These are phyloP conservation scores for Hymenochirus boettgeri DNA, from an alignment of 2,113 vertebrate species.

Conservation along the genomic window DNA sequence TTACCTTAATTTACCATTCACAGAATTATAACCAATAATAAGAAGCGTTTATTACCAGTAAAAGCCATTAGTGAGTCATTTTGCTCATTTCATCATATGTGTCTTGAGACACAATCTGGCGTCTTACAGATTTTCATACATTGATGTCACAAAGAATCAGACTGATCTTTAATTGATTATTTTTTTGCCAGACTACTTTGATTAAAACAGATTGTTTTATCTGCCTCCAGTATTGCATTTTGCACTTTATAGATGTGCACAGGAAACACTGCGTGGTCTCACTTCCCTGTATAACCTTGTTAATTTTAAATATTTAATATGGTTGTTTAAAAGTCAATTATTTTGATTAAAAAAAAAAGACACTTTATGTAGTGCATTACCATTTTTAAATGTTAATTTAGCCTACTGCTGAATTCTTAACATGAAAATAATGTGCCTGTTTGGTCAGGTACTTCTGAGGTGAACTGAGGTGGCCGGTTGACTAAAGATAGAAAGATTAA, in stretches of 20 bases:
- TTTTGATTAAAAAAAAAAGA: too few species aligned
- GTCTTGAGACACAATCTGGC: conserved; percentile 85
- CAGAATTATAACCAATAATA: conserved; percentile 84
- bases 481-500: too few species aligned
- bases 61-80: conserved; percentile 85
- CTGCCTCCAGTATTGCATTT: conserved; percentile 70
- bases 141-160: conserved; percentile 80
- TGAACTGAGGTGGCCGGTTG: too few species aligned
- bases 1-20: conserved; percentile 83
- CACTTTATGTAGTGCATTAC: too few species aligned
- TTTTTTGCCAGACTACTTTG: conserved; percentile 78
- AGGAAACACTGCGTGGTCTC: conserved; percentile 61
- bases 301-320: conserved; percentile 56
- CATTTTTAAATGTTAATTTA: too few species aligned
- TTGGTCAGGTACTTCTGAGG: too few species aligned
- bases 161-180: conserved; percentile 85
- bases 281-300: conserved; percentile 61
- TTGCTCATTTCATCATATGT: conserved; percentile 84
- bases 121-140: conserved; percentile 84
- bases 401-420: too few species aligned
- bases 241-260: conserved; percentile 59
- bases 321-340: too few species aligned
- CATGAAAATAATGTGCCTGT: too few species aligned
- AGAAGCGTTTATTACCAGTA: conserved; percentile 84
- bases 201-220: conserved; percentile 76